Percentiles rank a stretch among this genome's conserved stretches.
Evolutionary conservation across 2,797 vertebrate species (phyloP).

Genomic region (Adelosebastes latens): DNA sequence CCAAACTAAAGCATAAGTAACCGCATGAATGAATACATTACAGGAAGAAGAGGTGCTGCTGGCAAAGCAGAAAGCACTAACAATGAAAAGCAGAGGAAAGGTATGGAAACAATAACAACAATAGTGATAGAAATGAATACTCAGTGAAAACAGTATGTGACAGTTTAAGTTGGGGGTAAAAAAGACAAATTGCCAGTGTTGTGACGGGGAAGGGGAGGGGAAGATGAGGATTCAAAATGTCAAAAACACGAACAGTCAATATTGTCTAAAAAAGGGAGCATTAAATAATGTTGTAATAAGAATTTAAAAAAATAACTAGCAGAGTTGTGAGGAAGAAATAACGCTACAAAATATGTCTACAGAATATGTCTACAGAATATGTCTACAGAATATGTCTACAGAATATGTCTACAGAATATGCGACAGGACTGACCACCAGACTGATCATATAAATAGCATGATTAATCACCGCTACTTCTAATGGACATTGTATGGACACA

Average conservation of each 20-base stretch:
- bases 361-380: neutral
- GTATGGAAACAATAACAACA: neutral
- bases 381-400: neutral
- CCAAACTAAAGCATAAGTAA: neutral
- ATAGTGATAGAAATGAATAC: neutral
- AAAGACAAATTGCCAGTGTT: slow-evolving; percentile 8
- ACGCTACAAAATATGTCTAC: neutral
- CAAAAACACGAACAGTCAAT: slow-evolving; percentile 12
- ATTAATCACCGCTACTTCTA: neutral
- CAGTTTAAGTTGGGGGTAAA: neutral
- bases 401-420: no score
- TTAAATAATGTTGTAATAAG: neutral
- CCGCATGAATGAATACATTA: neutral
- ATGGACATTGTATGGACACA: neutral
- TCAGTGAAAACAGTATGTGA: neutral
- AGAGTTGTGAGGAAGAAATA: slow-evolving; percentile 2
- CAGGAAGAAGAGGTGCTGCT: neutral
- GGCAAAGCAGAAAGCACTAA: neutral
- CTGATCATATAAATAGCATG: neutral
- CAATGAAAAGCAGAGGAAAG: neutral
- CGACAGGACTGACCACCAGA: no score
- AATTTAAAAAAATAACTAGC: neutral
- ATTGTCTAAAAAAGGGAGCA: slow-evolving; percentile 6
- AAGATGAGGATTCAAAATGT: slow-evolving; percentile 3
- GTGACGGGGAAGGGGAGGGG: neutral